Conservation (phyloP, 2,797 vertebrate species). For the Orestias chungarensis region DNA sequence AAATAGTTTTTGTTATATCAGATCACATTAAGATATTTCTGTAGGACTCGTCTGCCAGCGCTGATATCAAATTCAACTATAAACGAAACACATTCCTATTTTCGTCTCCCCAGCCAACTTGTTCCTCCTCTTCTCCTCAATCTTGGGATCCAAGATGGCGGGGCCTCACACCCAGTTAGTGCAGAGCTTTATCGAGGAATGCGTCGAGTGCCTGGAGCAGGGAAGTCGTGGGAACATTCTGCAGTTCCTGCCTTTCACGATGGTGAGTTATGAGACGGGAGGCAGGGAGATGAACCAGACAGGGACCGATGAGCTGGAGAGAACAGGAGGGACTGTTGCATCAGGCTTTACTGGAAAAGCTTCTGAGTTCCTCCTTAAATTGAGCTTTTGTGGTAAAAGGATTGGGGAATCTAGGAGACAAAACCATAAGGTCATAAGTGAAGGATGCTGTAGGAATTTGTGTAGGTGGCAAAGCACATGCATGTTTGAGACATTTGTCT, state of each 20-base stretch:
- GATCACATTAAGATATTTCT: background rate
- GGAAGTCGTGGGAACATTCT: constrained; percentile 92
- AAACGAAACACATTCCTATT: background rate
- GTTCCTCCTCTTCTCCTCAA: constrained; percentile 94
- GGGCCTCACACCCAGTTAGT: constrained; percentile 98
- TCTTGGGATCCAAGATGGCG: constrained; percentile 90
- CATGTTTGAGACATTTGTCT: background rate
- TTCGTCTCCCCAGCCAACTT: constrained; percentile 85
- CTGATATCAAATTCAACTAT: background rate
- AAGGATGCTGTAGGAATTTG: background rate
- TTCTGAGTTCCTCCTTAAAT: background rate
- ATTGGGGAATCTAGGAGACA: background rate
- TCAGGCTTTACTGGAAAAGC: constrained; percentile 17
- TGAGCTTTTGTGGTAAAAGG: background rate
- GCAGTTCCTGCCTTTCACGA: constrained; percentile 98
- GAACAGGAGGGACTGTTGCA: constrained; percentile 5
- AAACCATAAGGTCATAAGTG: background rate
- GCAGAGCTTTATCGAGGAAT: constrained; percentile 98
- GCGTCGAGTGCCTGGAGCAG: constrained; percentile 94
- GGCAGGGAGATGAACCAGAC: background rate
- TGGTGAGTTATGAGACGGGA: constrained; percentile 80
- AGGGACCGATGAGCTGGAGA: constrained; percentile 1
- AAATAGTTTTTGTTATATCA: background rate
- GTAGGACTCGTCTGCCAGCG: background rate
- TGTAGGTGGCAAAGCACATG: background rate